Conservation (phyloP, 2,888 invertebrate species). For the Ernsta delagoae region DNA sequence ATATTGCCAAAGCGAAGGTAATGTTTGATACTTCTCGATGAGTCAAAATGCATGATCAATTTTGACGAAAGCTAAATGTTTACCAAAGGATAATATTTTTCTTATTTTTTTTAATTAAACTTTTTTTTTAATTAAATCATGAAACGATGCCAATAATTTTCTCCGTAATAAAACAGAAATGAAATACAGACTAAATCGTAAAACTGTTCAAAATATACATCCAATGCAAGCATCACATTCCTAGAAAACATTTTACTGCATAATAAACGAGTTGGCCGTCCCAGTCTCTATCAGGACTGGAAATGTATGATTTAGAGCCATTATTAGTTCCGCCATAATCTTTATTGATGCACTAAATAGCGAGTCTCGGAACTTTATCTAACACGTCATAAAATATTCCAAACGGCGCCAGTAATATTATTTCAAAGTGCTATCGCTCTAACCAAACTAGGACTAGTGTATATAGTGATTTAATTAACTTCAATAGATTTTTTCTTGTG, state of each 20-base stretch:
- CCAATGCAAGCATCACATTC: slow-evolving; percentile 1
- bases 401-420: slow-evolving; percentile 27
- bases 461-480: too few species aligned
- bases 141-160: too few species aligned
- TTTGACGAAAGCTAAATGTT: too few species aligned
- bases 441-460: too few species aligned
- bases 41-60: too few species aligned
- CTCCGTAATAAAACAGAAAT: too few species aligned
- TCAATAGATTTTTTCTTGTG: too few species aligned
- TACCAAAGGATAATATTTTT: too few species aligned
- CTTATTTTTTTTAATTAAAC: too few species aligned
- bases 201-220: background rate
- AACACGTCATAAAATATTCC: slow-evolving; percentile 31
- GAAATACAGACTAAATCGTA: background rate
- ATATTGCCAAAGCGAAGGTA: too few species aligned
- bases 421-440: background rate
- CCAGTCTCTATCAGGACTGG: slow-evolving; percentile 11
- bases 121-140: too few species aligned
- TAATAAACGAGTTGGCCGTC: slow-evolving; percentile 27
- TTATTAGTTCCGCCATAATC: slow-evolving; percentile 36
- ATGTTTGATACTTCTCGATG: too few species aligned
- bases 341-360: slow-evolving; percentile 37
- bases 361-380: slow-evolving; percentile 29
- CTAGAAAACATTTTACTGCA: slow-evolving; percentile 20
- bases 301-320: slow-evolving; percentile 26